Evolutionary conservation across 2,888 invertebrate species (phyloP).

Genomic region (Drosophila ezoana): DNA sequence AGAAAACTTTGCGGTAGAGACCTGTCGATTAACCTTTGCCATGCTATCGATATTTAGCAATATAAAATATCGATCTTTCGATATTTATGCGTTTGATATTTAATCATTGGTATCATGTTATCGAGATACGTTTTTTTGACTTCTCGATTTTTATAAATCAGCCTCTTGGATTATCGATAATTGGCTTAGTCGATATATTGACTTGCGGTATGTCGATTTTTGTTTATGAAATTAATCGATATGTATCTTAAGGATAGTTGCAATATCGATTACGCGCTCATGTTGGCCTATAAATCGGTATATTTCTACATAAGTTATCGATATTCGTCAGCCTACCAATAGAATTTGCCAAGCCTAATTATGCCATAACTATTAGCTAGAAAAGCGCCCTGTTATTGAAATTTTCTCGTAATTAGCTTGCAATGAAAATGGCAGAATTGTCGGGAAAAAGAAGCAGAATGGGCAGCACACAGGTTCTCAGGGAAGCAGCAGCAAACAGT

Average conservation of each 20-base stretch:
- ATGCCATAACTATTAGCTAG: background rate
- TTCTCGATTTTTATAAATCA: background rate
- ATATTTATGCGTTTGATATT: too few species aligned
- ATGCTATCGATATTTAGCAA: too few species aligned
- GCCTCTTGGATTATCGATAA: background rate
- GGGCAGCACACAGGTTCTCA: background rate
- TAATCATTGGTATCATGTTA: too few species aligned
- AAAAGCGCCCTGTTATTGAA: background rate
- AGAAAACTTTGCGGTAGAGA: too few species aligned
- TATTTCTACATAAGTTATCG: background rate
- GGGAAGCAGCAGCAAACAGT: background rate
- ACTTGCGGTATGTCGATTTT: background rate
- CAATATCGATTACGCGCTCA: background rate
- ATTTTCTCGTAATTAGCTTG: constrained; percentile 6
- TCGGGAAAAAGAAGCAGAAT: constrained; percentile 11
- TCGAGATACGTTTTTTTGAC: too few species aligned
- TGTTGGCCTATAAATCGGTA: background rate
- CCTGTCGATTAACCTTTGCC: too few species aligned
- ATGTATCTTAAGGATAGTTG: background rate
- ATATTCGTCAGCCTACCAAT: background rate
- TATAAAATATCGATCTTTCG: too few species aligned
- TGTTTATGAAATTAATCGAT: background rate
- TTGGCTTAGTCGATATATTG: too few species aligned
- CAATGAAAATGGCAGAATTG: constrained; percentile 8
- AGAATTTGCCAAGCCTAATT: background rate